Percentiles rank a stretch among this genome's conserved stretches.
Conservation (phyloP, 2,113 vertebrate genomes). For the Capricornis sumatraensis region DNA sequence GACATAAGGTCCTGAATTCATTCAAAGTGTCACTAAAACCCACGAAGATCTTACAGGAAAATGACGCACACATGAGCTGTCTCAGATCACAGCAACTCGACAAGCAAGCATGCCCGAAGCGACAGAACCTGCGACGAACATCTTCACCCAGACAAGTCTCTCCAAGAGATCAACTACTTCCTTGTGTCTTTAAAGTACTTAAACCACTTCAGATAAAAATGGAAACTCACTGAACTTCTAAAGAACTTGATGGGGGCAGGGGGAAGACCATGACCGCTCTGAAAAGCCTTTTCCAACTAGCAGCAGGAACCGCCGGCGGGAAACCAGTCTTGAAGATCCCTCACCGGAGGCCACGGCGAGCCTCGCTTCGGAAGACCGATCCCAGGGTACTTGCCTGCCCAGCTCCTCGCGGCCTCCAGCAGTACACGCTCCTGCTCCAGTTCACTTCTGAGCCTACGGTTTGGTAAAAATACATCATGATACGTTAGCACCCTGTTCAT, state of each 20-base stretch:
- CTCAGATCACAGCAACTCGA: background rate
- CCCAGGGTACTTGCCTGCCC: background rate
- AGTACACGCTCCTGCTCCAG: conserved; percentile 28
- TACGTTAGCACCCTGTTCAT: background rate
- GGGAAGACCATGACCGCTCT: background rate
- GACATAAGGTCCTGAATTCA: background rate
- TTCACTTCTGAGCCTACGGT: conserved; percentile 72
- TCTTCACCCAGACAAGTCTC: background rate
- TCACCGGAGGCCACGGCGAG: background rate
- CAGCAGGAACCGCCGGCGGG: rapidly evolving
- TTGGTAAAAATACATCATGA: background rate
- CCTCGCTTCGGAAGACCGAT: rapidly evolving
- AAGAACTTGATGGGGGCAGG: background rate
- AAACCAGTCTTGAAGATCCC: rapidly evolving
- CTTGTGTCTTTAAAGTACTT: background rate
- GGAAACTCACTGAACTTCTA: background rate
- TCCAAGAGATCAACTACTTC: rapidly evolving
- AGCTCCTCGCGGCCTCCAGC: conserved; percentile 6
- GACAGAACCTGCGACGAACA: rapidly evolving
- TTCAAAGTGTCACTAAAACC: background rate
- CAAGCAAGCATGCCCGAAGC: rapidly evolving
- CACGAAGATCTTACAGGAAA: background rate
- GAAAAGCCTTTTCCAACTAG: background rate
- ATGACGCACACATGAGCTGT: rapidly evolving
- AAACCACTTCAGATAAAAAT: background rate